Evolutionary conservation across 1,140 invertebrate genomes (phyloP).

Genomic region (Drosophila parvula): DNA sequence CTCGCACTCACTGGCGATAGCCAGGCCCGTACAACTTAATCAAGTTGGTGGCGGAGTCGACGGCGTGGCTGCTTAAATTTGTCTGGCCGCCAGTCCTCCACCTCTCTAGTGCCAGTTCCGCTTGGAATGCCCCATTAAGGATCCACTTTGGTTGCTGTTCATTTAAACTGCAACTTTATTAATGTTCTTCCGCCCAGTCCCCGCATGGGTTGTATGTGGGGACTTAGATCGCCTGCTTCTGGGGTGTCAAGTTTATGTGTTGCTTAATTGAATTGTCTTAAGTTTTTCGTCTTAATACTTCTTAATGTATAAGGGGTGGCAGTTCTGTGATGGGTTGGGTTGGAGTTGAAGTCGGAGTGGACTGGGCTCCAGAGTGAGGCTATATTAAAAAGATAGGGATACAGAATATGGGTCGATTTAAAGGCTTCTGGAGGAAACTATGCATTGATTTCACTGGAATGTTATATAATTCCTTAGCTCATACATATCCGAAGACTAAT

Average conservation of each 20-base stretch:
- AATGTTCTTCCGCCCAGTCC: constrained; percentile 38
- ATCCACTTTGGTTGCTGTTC: constrained; percentile 56
- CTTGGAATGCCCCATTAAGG: constrained; percentile 10
- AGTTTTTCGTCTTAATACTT: constrained; percentile 49
- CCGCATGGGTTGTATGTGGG: not conserved
- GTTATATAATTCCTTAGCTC: not conserved
- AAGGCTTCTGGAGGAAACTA: not conserved
- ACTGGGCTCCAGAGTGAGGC: not conserved
- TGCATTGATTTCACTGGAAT: not conserved
- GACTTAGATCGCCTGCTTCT: constrained; percentile 31
- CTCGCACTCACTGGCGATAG: constrained; percentile 30
- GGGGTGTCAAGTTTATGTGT: constrained; percentile 73
- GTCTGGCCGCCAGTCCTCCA: constrained; percentile 58
- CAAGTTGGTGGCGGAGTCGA: constrained; percentile 49
- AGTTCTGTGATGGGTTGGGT: constrained; percentile 2
- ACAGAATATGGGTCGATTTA: too few species aligned
- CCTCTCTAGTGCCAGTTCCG: not conserved
- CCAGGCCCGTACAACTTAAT: constrained; percentile 69
- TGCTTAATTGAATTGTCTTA: constrained; percentile 75
- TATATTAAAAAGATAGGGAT: not conserved
- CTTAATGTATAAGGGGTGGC: constrained; percentile 34
- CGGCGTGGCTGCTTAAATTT: constrained; percentile 62
- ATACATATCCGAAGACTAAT: not conserved
- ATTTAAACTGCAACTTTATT: constrained; percentile 78
- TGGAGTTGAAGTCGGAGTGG: constrained; percentile 16